Base-by-base conservation (phyloP, 1,140 invertebrate species). In the Calosoma granatense region DNA sequence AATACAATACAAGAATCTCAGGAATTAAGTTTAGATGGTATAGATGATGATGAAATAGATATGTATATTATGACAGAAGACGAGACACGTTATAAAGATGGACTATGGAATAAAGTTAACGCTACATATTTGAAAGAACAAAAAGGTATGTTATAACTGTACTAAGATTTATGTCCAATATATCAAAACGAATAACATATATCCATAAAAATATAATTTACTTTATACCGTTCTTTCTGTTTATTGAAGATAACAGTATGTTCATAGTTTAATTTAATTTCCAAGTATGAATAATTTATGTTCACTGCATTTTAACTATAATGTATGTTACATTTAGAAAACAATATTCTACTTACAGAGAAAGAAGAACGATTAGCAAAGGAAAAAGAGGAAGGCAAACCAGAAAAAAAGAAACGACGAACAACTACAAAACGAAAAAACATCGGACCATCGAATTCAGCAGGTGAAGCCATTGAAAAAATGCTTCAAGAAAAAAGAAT, bases 401-500 rank as follows among this genome's bases (percentile, higher is more conserved):
- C 83, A 52, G 86, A 86, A 62, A 86, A 82, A 64, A 87, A 81
- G 67, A 87, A 84, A 71, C 83, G 81, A 60, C 79, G 80, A 69
- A 67, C 79, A 71, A 78, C 67, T 74, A 77, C 65, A 71, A 84
- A 66, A 80, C 84, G 68, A 72, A 80, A 66, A 67, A 77, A 77
- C 70, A 67, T 74, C 66, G 73, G 70, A 1, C 81, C 83, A 1
- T 86, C 90, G 0, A 88, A 84, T 58, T 88, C 84, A n/a, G 90
- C 92, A 14, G 86, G 85, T 1, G 93, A 97, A 75, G 94, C 93
- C 0, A 93, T 97, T 22, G 90, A 94, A 67, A 95, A 93, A 71
- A 94, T 97, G 83, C 71, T 97, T 4, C 86, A 92, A 63, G 93
- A 96, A 64, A 97, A 95, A 71, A 92, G 91, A 68, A 88, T 98